Conservation (phyloP, 1,140 invertebrate genomes). For the Ceratina japonica region DNA sequence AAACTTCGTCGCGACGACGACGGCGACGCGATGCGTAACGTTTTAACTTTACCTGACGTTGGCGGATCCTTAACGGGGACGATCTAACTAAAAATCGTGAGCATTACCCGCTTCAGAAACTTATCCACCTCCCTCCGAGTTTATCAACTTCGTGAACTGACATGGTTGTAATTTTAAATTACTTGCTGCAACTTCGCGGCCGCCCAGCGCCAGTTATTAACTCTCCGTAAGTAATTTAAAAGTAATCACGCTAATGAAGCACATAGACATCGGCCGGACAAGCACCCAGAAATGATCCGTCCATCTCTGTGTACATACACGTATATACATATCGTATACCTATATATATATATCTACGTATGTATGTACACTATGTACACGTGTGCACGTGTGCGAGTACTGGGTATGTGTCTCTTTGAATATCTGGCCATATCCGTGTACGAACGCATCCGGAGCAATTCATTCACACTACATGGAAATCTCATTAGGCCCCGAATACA, state of each 20-base stretch:
- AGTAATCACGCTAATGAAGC: slow-evolving; percentile 26
- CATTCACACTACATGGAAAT: slow-evolving; percentile 67
- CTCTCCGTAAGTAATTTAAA: slow-evolving; percentile 23
- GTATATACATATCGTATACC: background rate
- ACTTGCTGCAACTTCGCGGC: slow-evolving; percentile 9
- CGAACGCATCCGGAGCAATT: slow-evolving; percentile 58
- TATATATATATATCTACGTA: background rate
- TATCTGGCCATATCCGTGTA: slow-evolving; percentile 11
- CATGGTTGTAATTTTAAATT: slow-evolving; percentile 46
- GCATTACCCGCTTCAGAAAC: slow-evolving; percentile 24
- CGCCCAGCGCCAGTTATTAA: slow-evolving; percentile 26
- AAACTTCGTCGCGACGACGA: slow-evolving; percentile 23
- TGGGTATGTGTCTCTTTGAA: background rate
- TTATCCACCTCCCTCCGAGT: slow-evolving; percentile 8
- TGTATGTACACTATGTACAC: too few species aligned
- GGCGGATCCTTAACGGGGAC: slow-evolving; percentile 31
- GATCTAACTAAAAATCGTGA: slow-evolving; percentile 34
- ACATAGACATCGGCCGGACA: background rate
- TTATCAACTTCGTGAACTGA: slow-evolving; percentile 24
- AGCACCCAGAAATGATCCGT: slow-evolving; percentile 38
- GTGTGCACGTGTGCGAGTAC: too few species aligned
- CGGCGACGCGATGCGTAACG: background rate
- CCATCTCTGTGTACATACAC: background rate
- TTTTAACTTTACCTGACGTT: slow-evolving; percentile 16
- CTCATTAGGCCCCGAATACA: slow-evolving; percentile 66